Conservation (phyloP, 1,140 invertebrate species). For the Dolichoris vasculosae region DNA sequence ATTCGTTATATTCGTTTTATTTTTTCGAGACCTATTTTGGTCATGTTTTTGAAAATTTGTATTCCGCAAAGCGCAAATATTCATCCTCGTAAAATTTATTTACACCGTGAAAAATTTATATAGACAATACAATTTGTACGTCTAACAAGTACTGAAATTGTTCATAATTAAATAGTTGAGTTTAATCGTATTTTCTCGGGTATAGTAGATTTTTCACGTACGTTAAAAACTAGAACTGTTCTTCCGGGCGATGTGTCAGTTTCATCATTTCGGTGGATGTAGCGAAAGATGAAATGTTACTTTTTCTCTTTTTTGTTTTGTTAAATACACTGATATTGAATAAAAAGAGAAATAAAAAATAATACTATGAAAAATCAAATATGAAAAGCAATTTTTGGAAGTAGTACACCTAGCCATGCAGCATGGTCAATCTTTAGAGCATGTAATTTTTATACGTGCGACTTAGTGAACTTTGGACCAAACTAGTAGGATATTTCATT, state of each 20-base stretch:
- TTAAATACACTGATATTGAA: conserved; percentile 37
- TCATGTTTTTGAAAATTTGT: conserved; percentile 46
- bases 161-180: conserved; percentile 33
- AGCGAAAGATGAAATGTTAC: conserved; percentile 15
- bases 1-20: conserved; percentile 42
- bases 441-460: conserved; percentile 11
- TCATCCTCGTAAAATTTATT: conserved; percentile 55
- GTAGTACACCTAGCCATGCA: conserved; percentile 49
- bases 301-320: conserved; percentile 46
- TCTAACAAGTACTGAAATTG: conserved; percentile 51
- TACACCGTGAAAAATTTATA: conserved; percentile 52
- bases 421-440: conserved; percentile 42
- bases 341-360: conserved; percentile 21
- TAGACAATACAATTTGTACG: conserved; percentile 66
- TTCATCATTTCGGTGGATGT: conserved; percentile 54
- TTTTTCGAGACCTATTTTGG: conserved; percentile 33
- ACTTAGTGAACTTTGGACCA: conserved; percentile 44
- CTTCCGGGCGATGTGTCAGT: conserved; percentile 40
- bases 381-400: conserved; percentile 41
- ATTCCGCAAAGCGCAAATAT: conserved; percentile 60
- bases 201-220: conserved; percentile 45
- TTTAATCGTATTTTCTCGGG: conserved; percentile 33
- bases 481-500: conserved; percentile 36
- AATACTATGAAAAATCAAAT: conserved; percentile 41
- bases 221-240: conserved; percentile 28